Conservation (phyloP, 2,888 invertebrate genomes). For the Pristionchus mayeri region DNA sequence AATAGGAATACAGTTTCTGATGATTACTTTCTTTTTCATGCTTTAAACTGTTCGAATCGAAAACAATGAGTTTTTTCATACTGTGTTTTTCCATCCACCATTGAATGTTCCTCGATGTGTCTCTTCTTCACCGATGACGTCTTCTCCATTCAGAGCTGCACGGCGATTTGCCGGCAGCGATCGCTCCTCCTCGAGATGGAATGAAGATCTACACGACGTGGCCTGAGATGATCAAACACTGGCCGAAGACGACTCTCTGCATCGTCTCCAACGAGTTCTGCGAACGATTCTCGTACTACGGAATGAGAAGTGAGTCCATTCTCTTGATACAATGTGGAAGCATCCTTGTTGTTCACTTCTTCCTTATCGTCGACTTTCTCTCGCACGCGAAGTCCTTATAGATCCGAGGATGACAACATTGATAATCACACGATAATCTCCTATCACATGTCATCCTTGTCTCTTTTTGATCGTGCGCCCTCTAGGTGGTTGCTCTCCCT, state of each 20-base stretch:
- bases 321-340: too few relatives aligned
- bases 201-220: slow-evolving; percentile 64
- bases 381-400: background rate
- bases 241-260: slow-evolving; percentile 76
- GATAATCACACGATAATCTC: background rate
- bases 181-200: slow-evolving; percentile 27
- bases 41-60: too few relatives aligned
- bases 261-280: slow-evolving; percentile 97
- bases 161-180: slow-evolving; percentile 34
- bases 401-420: background rate
- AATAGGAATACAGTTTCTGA: too few relatives aligned
- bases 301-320: slow-evolving; percentile 91
- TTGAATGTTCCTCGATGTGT: too few relatives aligned
- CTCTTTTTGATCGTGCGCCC: background rate
- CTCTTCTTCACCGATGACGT: too few relatives aligned
- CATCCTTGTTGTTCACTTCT: too few relatives aligned
- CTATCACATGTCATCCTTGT: background rate
- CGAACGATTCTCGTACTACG: slow-evolving; percentile 96
- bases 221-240: slow-evolving; percentile 67
- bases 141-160: slow-evolving; percentile 23
- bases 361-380: too few relatives aligned
- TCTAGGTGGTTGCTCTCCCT: background rate
- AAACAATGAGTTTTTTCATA: too few relatives aligned
- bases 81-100: too few relatives aligned
- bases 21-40: too few relatives aligned